Conservation (phyloP, 2,113 vertebrate genomes). For the Raja brachyura region DNA sequence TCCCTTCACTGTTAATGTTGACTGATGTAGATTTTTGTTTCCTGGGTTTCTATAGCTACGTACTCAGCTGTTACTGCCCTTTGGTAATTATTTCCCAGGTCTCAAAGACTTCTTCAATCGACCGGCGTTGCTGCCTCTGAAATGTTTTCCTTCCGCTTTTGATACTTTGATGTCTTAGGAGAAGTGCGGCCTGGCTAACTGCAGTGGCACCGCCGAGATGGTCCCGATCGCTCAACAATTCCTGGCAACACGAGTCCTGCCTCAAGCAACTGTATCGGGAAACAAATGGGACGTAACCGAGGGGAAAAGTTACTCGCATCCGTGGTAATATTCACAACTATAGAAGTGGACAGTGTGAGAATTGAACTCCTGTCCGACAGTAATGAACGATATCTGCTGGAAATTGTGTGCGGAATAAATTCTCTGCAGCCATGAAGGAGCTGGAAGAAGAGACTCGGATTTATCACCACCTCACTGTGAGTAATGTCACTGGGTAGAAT, state of each 20-base stretch:
- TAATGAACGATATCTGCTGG: not conserved
- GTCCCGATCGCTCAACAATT: not conserved
- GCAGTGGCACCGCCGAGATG: not conserved
- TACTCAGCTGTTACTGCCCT: not conserved
- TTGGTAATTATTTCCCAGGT: not conserved
- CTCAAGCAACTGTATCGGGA: not conserved
- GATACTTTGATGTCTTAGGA: not conserved
- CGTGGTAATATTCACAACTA: not conserved
- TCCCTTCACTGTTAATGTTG: not conserved
- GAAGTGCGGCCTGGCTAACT: not conserved
- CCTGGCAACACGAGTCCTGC: not conserved
- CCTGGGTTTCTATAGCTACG: not conserved
- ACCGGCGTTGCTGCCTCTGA: not conserved
- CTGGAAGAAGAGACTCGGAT: conserved; percentile 41
- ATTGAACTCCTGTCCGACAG: not conserved
- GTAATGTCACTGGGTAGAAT: not conserved
- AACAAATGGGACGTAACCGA: not conserved
- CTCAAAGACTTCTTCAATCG: not conserved
- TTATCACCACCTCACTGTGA: conserved; percentile 46
- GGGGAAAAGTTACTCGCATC: not conserved
- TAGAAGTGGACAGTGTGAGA: not conserved
- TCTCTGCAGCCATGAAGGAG: not conserved
- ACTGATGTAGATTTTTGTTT: not conserved
- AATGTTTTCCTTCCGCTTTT: not conserved
- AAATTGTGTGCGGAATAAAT: no score